Conservation (phyloP, 2,888 invertebrate genomes). For the Willowsia nigromaculata region DNA sequence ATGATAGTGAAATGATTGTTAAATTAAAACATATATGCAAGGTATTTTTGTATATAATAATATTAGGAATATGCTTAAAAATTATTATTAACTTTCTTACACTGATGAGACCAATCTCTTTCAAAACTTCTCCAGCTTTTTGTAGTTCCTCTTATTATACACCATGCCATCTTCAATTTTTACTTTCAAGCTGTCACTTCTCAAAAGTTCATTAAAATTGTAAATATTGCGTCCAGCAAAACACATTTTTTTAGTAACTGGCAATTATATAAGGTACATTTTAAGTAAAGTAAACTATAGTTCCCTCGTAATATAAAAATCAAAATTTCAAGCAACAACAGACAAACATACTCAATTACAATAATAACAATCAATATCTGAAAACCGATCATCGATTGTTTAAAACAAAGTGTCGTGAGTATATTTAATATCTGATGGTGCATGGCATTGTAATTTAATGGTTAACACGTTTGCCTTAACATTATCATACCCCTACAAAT, state of each 20-base stretch:
- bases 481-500: neutral
- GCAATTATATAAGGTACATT: neutral
- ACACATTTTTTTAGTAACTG: neutral
- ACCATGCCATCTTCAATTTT: neutral
- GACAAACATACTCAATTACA: neutral
- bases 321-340: neutral
- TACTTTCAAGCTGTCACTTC: neutral
- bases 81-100: conserved; percentile 2
- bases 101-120: conserved; percentile 70
- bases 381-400: neutral
- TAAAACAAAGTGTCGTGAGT: neutral
- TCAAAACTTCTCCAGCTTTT: conserved; percentile 62
- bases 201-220: neutral
- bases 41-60: neutral
- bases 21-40: neutral
- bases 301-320: neutral
- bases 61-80: neutral
- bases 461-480: neutral
- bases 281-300: neutral
- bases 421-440: conserved; percentile 4
- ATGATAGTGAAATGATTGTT: neutral
- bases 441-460: neutral
- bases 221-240: neutral
- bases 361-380: neutral
- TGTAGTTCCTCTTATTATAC: neutral